These are phyloP conservation scores for Porites cylindrica DNA, from an alignment of 92 coral and sea anemone genomes.

Conservation along the genomic window DNA sequence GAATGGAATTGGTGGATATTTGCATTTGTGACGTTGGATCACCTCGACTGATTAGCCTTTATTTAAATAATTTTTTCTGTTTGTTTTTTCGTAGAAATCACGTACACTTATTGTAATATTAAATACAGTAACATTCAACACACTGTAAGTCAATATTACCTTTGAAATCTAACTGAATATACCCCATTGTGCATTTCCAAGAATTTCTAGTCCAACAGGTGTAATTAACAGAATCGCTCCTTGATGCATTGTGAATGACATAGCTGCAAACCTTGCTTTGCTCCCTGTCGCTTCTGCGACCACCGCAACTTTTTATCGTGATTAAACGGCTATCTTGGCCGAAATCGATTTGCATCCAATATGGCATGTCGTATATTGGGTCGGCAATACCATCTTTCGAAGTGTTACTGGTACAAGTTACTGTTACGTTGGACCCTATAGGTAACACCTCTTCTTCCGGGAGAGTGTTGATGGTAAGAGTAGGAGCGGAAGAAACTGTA, in stretches of 20 bases:
- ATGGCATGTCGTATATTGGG: background rate
- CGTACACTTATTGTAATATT: no score
- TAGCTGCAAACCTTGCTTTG: conserved; percentile 17
- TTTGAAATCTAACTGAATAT: conserved; percentile 12
- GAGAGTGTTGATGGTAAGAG: background rate
- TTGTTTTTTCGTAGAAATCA: no score
- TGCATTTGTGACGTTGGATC: no score
- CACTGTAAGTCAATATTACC: background rate
- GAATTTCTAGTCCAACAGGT: conserved; percentile 23
- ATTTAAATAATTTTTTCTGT: no score
- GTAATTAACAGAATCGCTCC: conserved; percentile 40
- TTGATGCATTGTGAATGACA: conserved; percentile 24
- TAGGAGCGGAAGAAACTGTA: background rate
- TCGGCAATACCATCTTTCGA: background rate
- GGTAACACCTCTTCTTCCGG: conserved; percentile 31
- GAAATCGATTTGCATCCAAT: conserved; percentile 23
- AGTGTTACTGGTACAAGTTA: conserved; percentile 33
- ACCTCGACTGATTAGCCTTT: no score
- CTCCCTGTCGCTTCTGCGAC: background rate
- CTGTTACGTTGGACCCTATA: conserved; percentile 49
- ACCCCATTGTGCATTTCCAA: background rate
- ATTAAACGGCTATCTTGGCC: background rate
- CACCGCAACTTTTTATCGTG: conserved; percentile 13
- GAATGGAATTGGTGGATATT: no score
- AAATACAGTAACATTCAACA: background rate